Percentiles rank a stretch among this genome's conserved stretches.
phyloP scores from a whole-genome alignment of 2,113 vertebrate genomes.

The Leptocoma aspasia region DNA sequence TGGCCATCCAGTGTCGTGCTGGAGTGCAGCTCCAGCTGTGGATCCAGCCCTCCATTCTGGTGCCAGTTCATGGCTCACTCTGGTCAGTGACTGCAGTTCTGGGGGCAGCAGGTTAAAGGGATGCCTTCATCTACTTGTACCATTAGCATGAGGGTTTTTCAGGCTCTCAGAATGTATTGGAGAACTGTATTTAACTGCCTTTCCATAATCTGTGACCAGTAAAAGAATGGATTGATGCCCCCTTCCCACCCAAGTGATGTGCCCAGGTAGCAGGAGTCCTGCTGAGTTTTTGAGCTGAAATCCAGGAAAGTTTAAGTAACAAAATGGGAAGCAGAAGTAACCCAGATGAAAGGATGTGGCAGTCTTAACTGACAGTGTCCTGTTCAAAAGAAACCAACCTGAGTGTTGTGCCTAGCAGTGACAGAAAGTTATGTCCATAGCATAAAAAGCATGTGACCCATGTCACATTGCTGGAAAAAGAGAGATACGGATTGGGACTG shows the following conservation, averaged over 20 bases:
- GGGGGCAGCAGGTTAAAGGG: not conserved
- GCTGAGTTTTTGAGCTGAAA: not conserved
- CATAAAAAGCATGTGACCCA: accelerated
- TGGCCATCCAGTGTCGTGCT: accelerated
- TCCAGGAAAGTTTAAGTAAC: not conserved
- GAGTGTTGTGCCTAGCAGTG: not conserved
- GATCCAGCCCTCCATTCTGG: not conserved
- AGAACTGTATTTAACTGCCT: not conserved
- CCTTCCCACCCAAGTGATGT: not conserved
- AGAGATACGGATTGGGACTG: not conserved
- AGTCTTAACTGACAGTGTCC: not conserved
- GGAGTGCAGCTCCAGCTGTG: not conserved
- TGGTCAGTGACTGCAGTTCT: not conserved
- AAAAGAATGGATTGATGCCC: not conserved
- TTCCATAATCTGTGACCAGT: not conserved
- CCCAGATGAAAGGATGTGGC: not conserved
- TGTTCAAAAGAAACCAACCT: not conserved
- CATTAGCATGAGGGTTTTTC: not conserved
- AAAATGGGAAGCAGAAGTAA: not conserved
- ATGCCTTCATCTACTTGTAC: not conserved
- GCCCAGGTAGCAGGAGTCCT: not conserved
- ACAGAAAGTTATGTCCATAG: not conserved
- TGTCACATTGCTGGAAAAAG: not conserved
- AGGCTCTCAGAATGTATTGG: not conserved
- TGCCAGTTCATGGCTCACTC: not conserved